phyloP scores from a whole-genome alignment of 2,888 invertebrate species.

The Perizoma flavofasciatum region DNA sequence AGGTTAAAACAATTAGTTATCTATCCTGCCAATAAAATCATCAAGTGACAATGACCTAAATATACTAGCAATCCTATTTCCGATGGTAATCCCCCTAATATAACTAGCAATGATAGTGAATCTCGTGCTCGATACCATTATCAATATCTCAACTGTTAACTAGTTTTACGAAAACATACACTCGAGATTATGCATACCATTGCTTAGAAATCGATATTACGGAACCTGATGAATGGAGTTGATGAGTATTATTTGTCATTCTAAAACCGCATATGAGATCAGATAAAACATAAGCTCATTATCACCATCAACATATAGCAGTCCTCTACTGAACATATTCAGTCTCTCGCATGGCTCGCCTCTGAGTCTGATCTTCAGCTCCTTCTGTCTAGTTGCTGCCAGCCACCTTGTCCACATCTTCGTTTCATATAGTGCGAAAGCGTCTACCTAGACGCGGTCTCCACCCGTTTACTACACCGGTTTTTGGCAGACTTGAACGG shows the following conservation, averaged over 20 bases:
- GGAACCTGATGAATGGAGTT: conserved; percentile 7
- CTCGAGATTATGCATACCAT: conserved; percentile 25
- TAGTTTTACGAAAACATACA: conserved; percentile 27
- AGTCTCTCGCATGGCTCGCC: too few species aligned
- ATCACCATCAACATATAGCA: too few species aligned
- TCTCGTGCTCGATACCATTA: conserved; percentile 18
- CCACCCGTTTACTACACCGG: too few species aligned
- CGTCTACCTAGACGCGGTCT: too few species aligned
- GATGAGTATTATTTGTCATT: background rate
- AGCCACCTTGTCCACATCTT: too few species aligned
- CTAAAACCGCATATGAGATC: too few species aligned
- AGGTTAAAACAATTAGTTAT: background rate
- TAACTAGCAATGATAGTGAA: conserved; percentile 16
- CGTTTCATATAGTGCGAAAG: too few species aligned
- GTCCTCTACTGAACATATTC: too few species aligned
- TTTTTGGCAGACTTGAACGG: too few species aligned
- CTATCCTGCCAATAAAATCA: conserved; percentile 15
- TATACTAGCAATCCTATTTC: conserved; percentile 9
- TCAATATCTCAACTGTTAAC: conserved; percentile 13
- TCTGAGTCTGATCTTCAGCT: too few species aligned
- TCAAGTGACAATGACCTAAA: conserved; percentile 25
- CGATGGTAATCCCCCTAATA: conserved; percentile 29
- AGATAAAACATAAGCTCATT: too few species aligned
- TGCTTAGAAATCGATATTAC: conserved; percentile 16
- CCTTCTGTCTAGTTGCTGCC: too few species aligned